Evolutionary conservation across 92 coral and sea anemone genomes (phyloP).

Genomic region (Palythoa caribaeorum): DNA sequence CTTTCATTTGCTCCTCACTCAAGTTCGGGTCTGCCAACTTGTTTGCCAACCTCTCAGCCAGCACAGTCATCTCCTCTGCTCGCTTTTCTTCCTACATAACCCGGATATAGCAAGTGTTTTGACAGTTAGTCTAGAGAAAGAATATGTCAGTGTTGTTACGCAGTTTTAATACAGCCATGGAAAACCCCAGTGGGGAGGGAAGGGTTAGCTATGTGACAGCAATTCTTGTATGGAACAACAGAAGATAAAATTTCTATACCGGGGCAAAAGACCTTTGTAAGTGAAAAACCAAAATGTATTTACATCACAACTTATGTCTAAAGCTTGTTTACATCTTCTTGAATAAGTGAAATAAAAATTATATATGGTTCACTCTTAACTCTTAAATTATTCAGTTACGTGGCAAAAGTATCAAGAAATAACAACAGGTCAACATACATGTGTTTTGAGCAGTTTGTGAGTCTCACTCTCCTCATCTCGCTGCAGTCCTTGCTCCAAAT

Average conservation of each 20-base stretch:
- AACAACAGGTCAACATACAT: constrained; percentile 54
- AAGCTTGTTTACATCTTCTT: too few species aligned
- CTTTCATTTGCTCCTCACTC: constrained; percentile 91
- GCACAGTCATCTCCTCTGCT: constrained; percentile 67
- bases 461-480: constrained; percentile 94
- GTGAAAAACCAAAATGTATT: too few species aligned
- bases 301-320: too few species aligned
- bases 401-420: neutral
- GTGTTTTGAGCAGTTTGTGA: constrained; percentile 81
- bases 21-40: constrained; percentile 79
- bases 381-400: neutral
- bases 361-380: too few species aligned
- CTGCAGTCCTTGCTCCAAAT: constrained; percentile 85
- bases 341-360: too few species aligned
- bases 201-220: too few species aligned
- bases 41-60: constrained; percentile 90
- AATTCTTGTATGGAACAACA: too few species aligned
- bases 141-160: neutral
- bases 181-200: neutral
- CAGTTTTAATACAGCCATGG: neutral
- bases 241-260: too few species aligned
- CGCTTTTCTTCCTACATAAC: constrained; percentile 82
- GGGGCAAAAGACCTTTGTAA: too few species aligned
- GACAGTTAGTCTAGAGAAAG: neutral
- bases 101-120: neutral